A percentile compares a stretch with the other conserved stretches of the same genome.
Conservation (phyloP, 2,888 invertebrate species). For the Lapara coniferarum region DNA sequence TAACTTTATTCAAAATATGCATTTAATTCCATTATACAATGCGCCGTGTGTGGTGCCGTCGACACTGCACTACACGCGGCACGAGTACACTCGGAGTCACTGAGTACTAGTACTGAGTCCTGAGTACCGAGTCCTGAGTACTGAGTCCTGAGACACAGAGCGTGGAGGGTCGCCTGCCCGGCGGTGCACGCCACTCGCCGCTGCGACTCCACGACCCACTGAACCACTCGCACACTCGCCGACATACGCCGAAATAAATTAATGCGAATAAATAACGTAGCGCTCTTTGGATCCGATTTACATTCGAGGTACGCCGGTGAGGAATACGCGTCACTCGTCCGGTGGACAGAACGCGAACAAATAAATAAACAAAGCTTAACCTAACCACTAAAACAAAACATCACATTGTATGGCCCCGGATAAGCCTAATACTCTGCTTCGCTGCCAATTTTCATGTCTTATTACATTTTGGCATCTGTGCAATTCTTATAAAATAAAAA, state of each 20-base stretch:
- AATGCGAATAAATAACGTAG: constrained; percentile 44
- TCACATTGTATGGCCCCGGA: constrained; percentile 23
- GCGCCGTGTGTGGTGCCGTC: constrained; percentile 51
- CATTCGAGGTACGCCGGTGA: constrained; percentile 58
- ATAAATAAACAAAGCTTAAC: constrained; percentile 24
- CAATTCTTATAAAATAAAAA: constrained; percentile 16
- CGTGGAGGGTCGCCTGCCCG: constrained; percentile 64
- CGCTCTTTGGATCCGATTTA: constrained; percentile 77
- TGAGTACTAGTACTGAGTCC: constrained; percentile 30
- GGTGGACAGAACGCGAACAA: background rate
- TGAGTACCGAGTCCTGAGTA: constrained; percentile 32
- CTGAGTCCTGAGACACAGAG: constrained; percentile 28
- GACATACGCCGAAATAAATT: constrained; percentile 30
- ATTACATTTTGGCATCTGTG: background rate
- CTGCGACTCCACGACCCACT: constrained; percentile 32
- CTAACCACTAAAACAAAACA: constrained; percentile 26
- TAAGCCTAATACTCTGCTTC: constrained; percentile 2
- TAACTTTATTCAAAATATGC: constrained; percentile 62
- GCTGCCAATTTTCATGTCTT: background rate
- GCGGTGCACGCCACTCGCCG: constrained; percentile 42
- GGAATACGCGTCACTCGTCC: background rate
- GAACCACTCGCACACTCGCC: constrained; percentile 42
- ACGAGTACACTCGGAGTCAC: constrained; percentile 44
- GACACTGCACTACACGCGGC: constrained; percentile 69
- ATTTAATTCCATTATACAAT: constrained; percentile 60